A percentile compares a stretch with the other conserved stretches of the same genome.
These are phyloP conservation scores for Unio delphinus DNA, from an alignment of 2,888 invertebrate genomes.

Conservation along the genomic window DNA sequence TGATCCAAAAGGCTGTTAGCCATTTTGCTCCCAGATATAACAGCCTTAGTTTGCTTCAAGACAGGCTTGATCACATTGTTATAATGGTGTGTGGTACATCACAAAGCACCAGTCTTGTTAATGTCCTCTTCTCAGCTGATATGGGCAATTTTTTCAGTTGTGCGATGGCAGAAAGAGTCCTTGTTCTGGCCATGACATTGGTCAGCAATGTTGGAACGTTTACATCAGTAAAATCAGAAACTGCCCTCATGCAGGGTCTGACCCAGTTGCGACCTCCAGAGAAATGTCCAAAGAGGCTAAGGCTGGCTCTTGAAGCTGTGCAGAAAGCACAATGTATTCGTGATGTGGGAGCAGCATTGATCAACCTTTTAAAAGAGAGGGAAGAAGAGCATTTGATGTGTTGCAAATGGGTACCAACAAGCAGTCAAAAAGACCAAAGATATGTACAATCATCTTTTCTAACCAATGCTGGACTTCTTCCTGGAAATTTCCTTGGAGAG, in stretches of 20 bases:
- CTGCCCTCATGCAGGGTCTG: slow-evolving; percentile 12
- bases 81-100: slow-evolving; percentile 6
- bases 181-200: slow-evolving; percentile 28
- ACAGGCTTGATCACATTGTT: slow-evolving; percentile 10
- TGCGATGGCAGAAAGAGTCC: slow-evolving; percentile 30
- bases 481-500: no score
- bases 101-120: slow-evolving; percentile 7
- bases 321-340: slow-evolving; percentile 10
- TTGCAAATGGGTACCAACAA: slow-evolving; percentile 8
- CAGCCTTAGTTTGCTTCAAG: slow-evolving; percentile 4
- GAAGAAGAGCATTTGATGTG: slow-evolving; percentile 16
- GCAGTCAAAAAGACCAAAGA: no score
- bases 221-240: slow-evolving; percentile 8
- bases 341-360: slow-evolving; percentile 15
- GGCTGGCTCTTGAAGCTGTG: slow-evolving; percentile 6
- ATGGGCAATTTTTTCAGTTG: not conserved
- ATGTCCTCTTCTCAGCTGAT: no score
- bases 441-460: no score
- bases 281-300: slow-evolving; percentile 15
- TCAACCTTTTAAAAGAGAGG: slow-evolving; percentile 11
- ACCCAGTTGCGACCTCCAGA: slow-evolving; percentile 11
- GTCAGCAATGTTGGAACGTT: slow-evolving; percentile 29
- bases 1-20: not conserved
- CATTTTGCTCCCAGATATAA: no score
- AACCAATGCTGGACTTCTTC: no score